Evolutionary conservation across 2,888 invertebrate species (phyloP).

Genomic region (Dromius quadrimaculatus): DNA sequence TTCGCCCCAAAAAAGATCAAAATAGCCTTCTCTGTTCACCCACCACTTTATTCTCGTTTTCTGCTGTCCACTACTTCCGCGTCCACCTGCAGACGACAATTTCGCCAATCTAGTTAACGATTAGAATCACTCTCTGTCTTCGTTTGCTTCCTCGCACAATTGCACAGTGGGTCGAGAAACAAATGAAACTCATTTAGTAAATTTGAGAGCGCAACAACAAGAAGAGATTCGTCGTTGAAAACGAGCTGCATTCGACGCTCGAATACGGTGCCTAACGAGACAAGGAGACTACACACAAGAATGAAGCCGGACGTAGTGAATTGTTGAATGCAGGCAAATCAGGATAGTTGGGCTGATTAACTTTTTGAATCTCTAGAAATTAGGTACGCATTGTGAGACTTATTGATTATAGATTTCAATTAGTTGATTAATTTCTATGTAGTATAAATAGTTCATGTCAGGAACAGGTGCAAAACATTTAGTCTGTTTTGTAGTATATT

Average conservation of each 20-base stretch:
- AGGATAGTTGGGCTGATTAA: no score
- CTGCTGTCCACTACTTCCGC: background rate
- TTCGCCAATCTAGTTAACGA: constrained; percentile 36
- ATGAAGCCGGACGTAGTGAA: no score
- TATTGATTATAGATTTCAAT: no score
- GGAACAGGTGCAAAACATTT: no score
- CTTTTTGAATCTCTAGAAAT: no score
- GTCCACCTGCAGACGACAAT: constrained; percentile 36
- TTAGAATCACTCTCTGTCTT: constrained; percentile 44
- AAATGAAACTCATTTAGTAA: constrained; percentile 38
- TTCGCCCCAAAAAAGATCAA: background rate
- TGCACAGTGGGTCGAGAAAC: constrained; percentile 27
- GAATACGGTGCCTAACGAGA: no score
- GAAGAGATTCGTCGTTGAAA: constrained; percentile 9
- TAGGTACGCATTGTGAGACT: no score
- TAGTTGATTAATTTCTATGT: no score
- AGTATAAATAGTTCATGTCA: no score
- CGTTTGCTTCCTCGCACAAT: constrained; percentile 39
- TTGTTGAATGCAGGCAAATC: no score
- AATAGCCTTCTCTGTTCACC: background rate
- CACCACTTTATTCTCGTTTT: background rate
- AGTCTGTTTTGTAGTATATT: no score
- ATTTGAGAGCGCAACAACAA: constrained; percentile 33
- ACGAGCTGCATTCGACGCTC: background rate
- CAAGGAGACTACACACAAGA: no score